phyloP scores from a whole-genome alignment of 2,888 invertebrate species.

The Tanypteryx hageni region DNA sequence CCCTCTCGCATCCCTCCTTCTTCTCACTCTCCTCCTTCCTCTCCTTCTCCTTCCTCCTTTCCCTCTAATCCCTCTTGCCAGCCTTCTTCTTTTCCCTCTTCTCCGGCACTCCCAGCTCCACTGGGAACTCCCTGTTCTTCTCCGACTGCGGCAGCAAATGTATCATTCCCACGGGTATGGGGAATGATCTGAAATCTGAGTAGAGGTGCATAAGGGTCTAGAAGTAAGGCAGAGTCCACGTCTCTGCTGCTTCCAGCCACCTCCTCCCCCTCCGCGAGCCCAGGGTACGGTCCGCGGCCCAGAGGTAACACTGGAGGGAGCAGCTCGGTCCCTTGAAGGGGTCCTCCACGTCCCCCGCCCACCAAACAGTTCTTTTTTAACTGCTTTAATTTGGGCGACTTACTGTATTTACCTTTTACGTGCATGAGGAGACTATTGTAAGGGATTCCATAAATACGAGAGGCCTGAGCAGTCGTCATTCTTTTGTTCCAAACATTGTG shows the following conservation, averaged over 20 bases:
- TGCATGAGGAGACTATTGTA: conserved; percentile 95
- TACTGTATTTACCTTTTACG: conserved; percentile 95
- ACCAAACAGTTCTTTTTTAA: conserved; percentile 92
- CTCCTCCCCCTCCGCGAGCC: conserved; percentile 46
- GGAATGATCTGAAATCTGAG: conserved; percentile 88
- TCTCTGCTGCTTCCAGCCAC: conserved; percentile 34
- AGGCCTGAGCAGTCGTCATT: conserved; percentile 95
- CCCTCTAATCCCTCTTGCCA: not conserved
- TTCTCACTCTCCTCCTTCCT: not conserved
- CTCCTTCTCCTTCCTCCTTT: not conserved
- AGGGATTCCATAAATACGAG: conserved; percentile 93
- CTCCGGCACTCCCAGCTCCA: conserved; percentile 24
- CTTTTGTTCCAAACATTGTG: conserved; percentile 97
- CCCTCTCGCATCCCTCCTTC: too few relatives aligned
- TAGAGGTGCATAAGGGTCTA: conserved; percentile 90
- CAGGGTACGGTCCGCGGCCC: not conserved
- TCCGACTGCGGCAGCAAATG: conserved; percentile 89
- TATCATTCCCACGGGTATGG: conserved; percentile 90
- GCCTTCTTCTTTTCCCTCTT: conserved; percentile 17
- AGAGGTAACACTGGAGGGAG: conserved; percentile 71
- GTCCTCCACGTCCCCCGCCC: conserved; percentile 78
- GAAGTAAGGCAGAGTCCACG: conserved; percentile 71
- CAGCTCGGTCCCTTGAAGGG: conserved; percentile 78
- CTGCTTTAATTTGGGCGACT: conserved; percentile 91
- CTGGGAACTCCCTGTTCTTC: conserved; percentile 79